Conservation (phyloP, 2,797 vertebrate species). For the Craterocephalus amniculus region DNA sequence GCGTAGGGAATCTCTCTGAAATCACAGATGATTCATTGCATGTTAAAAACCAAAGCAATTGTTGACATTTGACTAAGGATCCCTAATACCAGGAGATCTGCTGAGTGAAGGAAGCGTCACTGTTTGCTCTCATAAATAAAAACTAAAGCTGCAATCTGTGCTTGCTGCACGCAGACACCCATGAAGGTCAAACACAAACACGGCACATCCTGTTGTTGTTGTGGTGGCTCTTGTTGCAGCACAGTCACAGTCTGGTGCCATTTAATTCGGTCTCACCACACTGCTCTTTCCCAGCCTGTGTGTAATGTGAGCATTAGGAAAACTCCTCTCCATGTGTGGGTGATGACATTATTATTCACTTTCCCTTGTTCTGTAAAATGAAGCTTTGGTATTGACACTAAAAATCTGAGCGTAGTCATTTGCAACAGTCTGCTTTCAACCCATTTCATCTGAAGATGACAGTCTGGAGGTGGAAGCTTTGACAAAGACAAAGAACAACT, state of each 20-base stretch:
- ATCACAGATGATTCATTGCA: constrained; percentile 42
- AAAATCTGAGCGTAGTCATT: constrained; percentile 59
- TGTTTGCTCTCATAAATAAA: constrained; percentile 20
- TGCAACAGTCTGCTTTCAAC: constrained; percentile 61
- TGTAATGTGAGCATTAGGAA: constrained; percentile 42
- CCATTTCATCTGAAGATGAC: constrained; percentile 59
- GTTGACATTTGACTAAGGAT: constrained; percentile 22
- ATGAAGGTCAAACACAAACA: constrained; percentile 25
- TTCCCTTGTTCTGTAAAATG: constrained; percentile 70
- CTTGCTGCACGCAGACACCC: constrained; percentile 23
- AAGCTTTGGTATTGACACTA: constrained; percentile 67
- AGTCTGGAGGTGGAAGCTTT: constrained; percentile 51
- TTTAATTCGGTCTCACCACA: constrained; percentile 63
- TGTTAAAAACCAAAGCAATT: constrained; percentile 22
- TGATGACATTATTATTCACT: constrained; percentile 63
- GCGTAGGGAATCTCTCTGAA: constrained; percentile 42
- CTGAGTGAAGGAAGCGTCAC: constrained; percentile 6
- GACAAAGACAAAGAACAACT: constrained; percentile 60
- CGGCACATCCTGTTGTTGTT: constrained; percentile 50
- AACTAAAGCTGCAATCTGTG: constrained; percentile 24
- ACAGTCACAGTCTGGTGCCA: constrained; percentile 54
- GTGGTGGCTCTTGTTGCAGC: constrained; percentile 45
- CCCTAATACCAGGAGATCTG: neutral
- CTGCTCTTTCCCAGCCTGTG: constrained; percentile 55
- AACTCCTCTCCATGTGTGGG: constrained; percentile 58